phyloP scores from a whole-genome alignment of 2,888 invertebrate species.

The Philopedon plagiatum region DNA sequence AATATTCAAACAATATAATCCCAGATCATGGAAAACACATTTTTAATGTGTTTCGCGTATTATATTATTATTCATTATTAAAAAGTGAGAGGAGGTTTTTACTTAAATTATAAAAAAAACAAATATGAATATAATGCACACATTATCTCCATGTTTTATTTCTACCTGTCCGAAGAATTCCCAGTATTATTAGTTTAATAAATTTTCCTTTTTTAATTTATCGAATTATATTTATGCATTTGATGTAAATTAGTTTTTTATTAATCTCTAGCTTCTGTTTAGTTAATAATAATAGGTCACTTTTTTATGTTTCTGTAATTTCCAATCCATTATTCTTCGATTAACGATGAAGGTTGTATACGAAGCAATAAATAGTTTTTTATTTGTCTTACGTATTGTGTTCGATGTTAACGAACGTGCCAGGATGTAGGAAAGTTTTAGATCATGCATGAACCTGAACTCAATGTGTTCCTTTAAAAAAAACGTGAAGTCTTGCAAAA shows the following conservation, averaged over 20 bases:
- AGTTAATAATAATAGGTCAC: conserved; percentile 31
- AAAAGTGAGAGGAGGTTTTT: conserved; percentile 45
- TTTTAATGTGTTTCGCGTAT: conserved; percentile 32
- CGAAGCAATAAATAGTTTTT: not conserved
- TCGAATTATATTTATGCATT: conserved; percentile 25
- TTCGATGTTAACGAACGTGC: no score
- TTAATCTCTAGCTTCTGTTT: conserved; percentile 30
- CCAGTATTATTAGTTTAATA: conserved; percentile 46
- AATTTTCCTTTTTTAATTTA: conserved; percentile 41
- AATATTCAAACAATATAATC: conserved; percentile 42
- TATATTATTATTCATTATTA: conserved; percentile 38
- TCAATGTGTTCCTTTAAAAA: no score
- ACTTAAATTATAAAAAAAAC: conserved; percentile 37
- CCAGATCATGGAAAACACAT: conserved; percentile 38
- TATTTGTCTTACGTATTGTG: not conserved
- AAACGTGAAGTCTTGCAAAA: no score
- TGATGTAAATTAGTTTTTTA: conserved; percentile 36
- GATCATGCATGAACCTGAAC: no score
- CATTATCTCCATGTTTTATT: conserved; percentile 36
- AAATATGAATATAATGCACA: conserved; percentile 42
- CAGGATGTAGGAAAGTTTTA: no score
- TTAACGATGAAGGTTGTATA: conserved; percentile 13
- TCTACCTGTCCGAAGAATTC: conserved; percentile 39
- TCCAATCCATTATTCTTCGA: conserved; percentile 32
- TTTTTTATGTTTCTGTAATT: conserved; percentile 41